A percentile compares a stretch with the other conserved stretches of the same genome.
phyloP scores from a whole-genome alignment of 2,113 vertebrate genomes.

The Sus scrofa region T2T-Sscrofa CM000812.6:45775001-45775500 shows the following conservation, averaged over 20 bases:
- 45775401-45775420: conserved; percentile 7
- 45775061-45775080: not conserved
- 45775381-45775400: not conserved
- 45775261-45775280: not conserved
- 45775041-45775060: not conserved
- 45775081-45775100: not conserved
- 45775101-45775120: not conserved
- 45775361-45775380: not conserved
- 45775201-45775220: not conserved
- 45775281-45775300: not conserved
- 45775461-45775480: not conserved
- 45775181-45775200: not conserved
- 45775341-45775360: not conserved
- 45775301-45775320: not conserved
- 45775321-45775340: not conserved
- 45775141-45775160: not conserved
- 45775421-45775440: not conserved
- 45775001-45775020: not conserved
- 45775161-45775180: not conserved
- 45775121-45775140: not conserved
- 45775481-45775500: not conserved
- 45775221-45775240: not conserved
- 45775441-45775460: not conserved
- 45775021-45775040: not conserved
- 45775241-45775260: not conserved